A percentile compares a stretch with the other conserved stretches of the same genome.
Conservation (phyloP, 2,113 vertebrate genomes). For the Sphaerodactylus townsendi region DNA sequence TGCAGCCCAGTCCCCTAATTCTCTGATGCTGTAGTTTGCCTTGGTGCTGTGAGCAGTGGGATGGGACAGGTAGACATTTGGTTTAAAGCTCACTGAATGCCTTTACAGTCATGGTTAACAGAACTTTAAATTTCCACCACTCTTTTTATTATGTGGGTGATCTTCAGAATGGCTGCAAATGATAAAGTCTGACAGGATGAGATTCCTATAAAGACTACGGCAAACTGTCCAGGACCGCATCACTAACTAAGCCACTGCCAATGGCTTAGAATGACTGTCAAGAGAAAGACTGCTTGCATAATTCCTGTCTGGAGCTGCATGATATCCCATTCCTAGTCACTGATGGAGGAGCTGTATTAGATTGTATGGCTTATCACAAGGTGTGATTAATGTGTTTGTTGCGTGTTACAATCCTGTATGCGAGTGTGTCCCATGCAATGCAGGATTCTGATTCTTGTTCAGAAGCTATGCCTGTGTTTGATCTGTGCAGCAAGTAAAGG, state of each 20-base stretch:
- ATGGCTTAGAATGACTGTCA: too few species aligned
- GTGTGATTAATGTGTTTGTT: neutral
- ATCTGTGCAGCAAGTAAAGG: neutral
- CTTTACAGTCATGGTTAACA: neutral
- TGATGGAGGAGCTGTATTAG: too few species aligned
- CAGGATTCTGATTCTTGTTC: neutral
- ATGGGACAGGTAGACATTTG: too few species aligned
- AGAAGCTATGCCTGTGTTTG: neutral
- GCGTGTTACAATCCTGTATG: neutral
- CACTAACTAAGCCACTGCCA: too few species aligned
- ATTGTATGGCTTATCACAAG: neutral
- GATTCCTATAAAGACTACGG: neutral
- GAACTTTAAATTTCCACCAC: neutral
- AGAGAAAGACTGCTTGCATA: too few species aligned
- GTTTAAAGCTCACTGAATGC: too few species aligned
- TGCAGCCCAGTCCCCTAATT: too few species aligned
- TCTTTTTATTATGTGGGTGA: neutral
- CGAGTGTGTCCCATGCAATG: neutral
- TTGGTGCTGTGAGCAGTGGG: too few species aligned
- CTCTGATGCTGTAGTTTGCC: too few species aligned
- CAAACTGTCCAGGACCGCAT: too few species aligned
- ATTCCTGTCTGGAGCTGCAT: too few species aligned
- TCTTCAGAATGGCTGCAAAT: neutral
- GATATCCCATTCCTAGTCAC: too few species aligned
- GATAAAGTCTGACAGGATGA: neutral